Evolutionary conservation across 2,888 invertebrate species (phyloP), one percentile per base, ranked within the genome.

Genomic region (Ormyrus nitidulus): DNA sequence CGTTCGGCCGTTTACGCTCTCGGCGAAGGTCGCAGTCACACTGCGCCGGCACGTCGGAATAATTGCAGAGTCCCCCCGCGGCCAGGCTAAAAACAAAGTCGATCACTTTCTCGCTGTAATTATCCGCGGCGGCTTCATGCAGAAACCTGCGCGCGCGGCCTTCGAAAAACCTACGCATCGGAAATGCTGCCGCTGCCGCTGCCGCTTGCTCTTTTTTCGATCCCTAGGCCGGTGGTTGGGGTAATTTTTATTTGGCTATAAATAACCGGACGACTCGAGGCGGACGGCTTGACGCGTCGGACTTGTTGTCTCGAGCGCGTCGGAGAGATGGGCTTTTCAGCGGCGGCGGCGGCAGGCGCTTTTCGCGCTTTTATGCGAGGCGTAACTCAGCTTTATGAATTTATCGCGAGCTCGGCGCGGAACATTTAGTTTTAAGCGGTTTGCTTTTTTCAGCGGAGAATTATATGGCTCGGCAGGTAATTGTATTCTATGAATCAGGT

Each of bases 131-230:
- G 7, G n/a, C 58, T 8, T 34, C 58, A 5, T 7, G 46, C 46
- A 9, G 54, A 2, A 8, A 53, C 53, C 62, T 11, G 62, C n/a
- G 34, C 34, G 58, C 59, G 44, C 71, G 77, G 58, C 77, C 71
- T 77, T 77, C 72, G 61, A 68, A 71, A 78, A 72, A 59, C 66
- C 72, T 68, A 72, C 72, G 72, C 77, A 53, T 66, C 59, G 65
- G 48, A 64, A 66, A 77, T 71, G 65, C 53, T 2, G 48, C 64
- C 44, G 13, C 13, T 19, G 46, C 2, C 13, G 13, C 19, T 19
- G 34, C 34, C n/a, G 9, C 19, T 56, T 11, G 68, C 53, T 56
- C 66, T 54, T 49, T 49, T 49, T 53, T 62, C 8, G 7, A 44
- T 11, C 7, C 34, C 34, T 4, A 0, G 6, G 34, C 51, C 4